phyloP scores from a whole-genome alignment of 2,797 vertebrate genomes.

The Ibycter americanus region DNA sequence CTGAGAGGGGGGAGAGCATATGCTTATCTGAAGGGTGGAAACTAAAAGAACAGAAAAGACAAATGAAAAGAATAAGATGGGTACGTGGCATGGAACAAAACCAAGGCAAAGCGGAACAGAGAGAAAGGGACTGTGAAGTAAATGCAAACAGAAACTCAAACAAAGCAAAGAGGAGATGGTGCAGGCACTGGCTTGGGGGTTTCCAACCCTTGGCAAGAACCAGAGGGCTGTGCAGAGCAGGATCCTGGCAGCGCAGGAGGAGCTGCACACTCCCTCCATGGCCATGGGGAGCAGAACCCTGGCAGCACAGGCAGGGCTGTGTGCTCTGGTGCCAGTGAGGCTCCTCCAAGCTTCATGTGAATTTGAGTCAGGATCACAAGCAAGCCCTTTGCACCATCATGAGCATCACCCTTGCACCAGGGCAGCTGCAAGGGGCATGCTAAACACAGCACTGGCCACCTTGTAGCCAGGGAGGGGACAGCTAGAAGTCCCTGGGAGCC shows the following conservation, averaged over 20 bases:
- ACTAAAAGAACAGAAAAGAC: constrained; percentile 81
- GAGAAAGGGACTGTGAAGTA: constrained; percentile 27
- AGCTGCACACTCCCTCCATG: neutral
- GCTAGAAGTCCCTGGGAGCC: neutral
- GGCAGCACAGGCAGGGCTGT: neutral
- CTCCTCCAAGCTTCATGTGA: neutral
- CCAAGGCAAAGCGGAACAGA: constrained; percentile 32
- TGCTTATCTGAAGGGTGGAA: constrained; percentile 88
- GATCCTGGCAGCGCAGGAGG: neutral
- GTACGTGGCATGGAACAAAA: constrained; percentile 33
- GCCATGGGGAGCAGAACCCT: neutral
- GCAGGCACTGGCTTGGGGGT: neutral
- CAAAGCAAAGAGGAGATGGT: constrained; percentile 16
- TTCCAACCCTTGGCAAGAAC: neutral
- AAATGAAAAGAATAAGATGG: constrained; percentile 64
- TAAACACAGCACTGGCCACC: neutral
- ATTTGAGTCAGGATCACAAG: neutral
- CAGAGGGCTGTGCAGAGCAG: neutral
- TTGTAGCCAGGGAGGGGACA: neutral
- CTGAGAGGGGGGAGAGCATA: constrained; percentile 80
- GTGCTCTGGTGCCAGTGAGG: neutral
- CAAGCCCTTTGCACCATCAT: neutral
- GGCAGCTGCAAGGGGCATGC: neutral
- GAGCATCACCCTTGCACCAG: neutral
- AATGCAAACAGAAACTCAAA: constrained; percentile 52